Percentiles rank a stretch among this genome's conserved stretches.
phyloP scores from a whole-genome alignment of 2,113 vertebrate species.

The Chrysochloris asiatica region DNA sequence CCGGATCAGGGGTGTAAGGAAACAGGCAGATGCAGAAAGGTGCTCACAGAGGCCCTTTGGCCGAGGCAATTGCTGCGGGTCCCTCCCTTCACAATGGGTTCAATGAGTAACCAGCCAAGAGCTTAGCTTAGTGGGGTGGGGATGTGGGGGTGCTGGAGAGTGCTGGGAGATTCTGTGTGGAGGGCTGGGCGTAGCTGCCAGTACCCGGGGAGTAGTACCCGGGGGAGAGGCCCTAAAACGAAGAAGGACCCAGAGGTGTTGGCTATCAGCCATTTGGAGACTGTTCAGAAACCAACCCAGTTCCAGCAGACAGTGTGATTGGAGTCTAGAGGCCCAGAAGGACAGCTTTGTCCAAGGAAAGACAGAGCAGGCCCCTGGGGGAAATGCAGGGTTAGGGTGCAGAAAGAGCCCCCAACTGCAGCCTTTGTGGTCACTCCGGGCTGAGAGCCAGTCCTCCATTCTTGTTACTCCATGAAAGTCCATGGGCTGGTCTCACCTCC shows the following conservation, averaged over 20 bases:
- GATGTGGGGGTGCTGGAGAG: not conserved
- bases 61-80: not conserved
- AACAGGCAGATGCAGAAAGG: too few species aligned
- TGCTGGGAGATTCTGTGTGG: rapidly evolving
- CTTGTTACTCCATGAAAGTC: not conserved
- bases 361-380: not conserved
- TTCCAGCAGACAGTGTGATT: too few species aligned
- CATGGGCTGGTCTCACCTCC: too few species aligned
- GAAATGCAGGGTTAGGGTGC: too few species aligned
- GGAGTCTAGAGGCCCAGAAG: not conserved
- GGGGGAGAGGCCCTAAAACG: not conserved
- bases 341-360: not conserved
- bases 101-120: conserved; percentile 57
- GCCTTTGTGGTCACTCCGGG: too few species aligned
- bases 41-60: conserved; percentile 54
- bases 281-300: not conserved
- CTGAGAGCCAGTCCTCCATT: not conserved
- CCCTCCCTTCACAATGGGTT: not conserved
- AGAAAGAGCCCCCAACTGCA: too few species aligned
- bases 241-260: not conserved
- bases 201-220: not conserved
- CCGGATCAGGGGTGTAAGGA: not conserved
- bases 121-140: too few species aligned
- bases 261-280: not conserved
- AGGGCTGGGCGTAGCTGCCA: not conserved